Conservation (phyloP, 2,113 vertebrate species). For the Leucoraja erinaceus region DNA sequence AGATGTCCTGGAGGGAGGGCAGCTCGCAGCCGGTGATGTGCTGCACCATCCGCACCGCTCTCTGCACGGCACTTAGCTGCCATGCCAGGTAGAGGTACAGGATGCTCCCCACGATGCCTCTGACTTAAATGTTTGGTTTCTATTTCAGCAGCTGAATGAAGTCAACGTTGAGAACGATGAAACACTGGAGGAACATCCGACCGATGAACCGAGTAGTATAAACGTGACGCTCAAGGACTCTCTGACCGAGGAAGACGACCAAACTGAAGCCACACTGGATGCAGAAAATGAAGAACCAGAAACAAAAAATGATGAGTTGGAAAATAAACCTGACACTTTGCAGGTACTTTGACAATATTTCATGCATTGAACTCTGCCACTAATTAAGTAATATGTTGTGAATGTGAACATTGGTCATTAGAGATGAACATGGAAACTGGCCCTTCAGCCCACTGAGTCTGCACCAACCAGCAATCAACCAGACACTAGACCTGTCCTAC, state of each 20-base stretch:
- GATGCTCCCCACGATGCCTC: too few species aligned
- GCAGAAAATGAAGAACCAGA: slow-evolving; percentile 15
- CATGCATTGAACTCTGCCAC: neutral
- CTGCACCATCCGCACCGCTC: too few species aligned
- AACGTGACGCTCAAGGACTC: slow-evolving; percentile 42
- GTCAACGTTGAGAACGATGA: slow-evolving; percentile 53
- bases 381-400: neutral
- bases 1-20: too few species aligned
- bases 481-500: too few species aligned
- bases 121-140: neutral
- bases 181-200: slow-evolving; percentile 25
- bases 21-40: too few species aligned
- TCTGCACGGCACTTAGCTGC: too few species aligned
- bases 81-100: too few species aligned
- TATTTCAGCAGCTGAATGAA: slow-evolving; percentile 55
- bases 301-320: slow-evolving; percentile 34
- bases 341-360: neutral
- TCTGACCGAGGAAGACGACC: neutral
- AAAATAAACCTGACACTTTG: neutral
- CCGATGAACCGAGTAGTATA: slow-evolving; percentile 47
- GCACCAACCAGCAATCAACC: too few species aligned
- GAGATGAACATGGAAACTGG: too few species aligned
- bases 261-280: slow-evolving; percentile 26
- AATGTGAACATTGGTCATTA: neutral
- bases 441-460: too few species aligned